Evolutionary conservation across 2,113 vertebrate genomes (phyloP).

Genomic region (Mormyrus iriodes): DNA sequence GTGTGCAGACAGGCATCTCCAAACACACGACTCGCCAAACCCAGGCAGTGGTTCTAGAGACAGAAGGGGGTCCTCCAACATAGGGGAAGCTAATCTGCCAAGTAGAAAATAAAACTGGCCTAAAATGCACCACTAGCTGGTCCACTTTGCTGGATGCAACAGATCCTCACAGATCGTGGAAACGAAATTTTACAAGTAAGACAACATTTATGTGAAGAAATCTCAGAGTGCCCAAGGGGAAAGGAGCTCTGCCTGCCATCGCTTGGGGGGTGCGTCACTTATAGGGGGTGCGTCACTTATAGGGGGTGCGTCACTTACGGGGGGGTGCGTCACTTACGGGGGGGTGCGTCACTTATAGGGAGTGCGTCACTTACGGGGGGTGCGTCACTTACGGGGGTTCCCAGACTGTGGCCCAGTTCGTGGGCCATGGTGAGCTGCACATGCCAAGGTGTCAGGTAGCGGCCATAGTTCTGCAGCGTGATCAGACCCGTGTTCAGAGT

Average conservation of each 20-base stretch:
- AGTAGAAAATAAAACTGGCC: not conserved
- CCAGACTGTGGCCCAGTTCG: constrained; percentile 73
- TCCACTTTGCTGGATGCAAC: not conserved
- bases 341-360: no score
- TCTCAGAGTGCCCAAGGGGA: no score
- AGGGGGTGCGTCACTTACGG: no score
- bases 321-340: no score
- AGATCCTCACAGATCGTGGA: not conserved
- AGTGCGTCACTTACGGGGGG: no score
- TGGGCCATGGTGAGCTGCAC: constrained; percentile 70
- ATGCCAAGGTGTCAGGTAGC: constrained; percentile 53
- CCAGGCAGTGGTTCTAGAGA: not conserved
- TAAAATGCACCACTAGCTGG: not conserved
- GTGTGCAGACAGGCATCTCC: not conserved
- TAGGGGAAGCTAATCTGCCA: not conserved
- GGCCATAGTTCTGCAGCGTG: constrained; percentile 70
- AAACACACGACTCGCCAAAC: not conserved
- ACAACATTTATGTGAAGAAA: not conserved
- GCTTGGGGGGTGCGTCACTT: no score
- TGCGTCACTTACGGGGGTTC: constrained; percentile 61
- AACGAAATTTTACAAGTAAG: not conserved
- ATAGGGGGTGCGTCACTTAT: no score
- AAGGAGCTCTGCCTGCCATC: no score
- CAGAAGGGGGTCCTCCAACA: not conserved
- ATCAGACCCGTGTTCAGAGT: constrained; percentile 68